Conservation (phyloP, 2,797 vertebrate genomes). For the Phalanger gymnotis region DNA sequence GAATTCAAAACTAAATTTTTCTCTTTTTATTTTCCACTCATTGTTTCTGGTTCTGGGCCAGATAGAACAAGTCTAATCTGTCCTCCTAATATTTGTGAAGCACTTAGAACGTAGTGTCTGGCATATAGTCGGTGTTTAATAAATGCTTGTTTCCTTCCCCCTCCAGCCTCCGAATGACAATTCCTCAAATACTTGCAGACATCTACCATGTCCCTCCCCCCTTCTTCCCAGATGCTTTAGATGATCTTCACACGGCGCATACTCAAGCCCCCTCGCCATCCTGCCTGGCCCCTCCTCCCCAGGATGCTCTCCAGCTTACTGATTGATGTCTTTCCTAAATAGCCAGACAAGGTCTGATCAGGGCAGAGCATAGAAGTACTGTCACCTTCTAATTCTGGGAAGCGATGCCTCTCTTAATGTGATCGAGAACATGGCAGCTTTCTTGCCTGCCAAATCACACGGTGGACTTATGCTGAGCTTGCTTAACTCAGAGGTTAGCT, state of each 20-base stretch:
- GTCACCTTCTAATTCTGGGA: background rate
- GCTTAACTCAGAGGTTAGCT: background rate
- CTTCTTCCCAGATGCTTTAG: background rate
- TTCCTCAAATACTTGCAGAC: background rate
- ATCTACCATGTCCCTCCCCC: background rate
- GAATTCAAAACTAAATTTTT: background rate
- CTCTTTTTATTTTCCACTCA: background rate
- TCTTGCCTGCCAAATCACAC: background rate
- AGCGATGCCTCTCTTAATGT: background rate
- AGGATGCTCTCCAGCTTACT: background rate
- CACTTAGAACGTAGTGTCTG: background rate
- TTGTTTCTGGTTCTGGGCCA: background rate
- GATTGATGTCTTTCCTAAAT: background rate
- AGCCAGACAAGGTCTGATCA: background rate
- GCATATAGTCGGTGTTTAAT: background rate
- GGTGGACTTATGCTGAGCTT: background rate
- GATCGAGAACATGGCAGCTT: background rate
- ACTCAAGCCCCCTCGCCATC: background rate
- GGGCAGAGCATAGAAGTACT: background rate
- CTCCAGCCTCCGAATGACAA: background rate
- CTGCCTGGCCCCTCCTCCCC: background rate
- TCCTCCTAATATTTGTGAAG: background rate
- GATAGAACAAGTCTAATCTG: background rate
- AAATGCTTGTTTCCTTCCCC: no score
- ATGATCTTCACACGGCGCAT: background rate